phyloP scores from a whole-genome alignment of 2,113 vertebrate species.

The Origma solitaria region DNA sequence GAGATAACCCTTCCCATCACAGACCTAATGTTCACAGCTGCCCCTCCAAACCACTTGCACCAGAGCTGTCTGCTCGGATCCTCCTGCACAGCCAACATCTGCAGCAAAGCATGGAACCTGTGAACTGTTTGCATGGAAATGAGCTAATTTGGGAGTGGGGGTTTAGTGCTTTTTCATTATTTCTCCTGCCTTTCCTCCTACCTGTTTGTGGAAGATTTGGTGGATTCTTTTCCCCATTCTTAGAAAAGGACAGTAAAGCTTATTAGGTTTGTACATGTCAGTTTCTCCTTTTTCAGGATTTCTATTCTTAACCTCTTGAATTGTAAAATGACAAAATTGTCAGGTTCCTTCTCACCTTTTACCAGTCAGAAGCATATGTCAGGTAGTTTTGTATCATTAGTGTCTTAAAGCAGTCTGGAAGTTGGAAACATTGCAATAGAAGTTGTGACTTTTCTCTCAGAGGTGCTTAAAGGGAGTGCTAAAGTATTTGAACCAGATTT shows the following conservation, averaged over 20 bases:
- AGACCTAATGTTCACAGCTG: fast-evolving
- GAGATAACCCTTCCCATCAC: not conserved
- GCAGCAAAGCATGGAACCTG: not conserved
- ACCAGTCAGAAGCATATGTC: not conserved
- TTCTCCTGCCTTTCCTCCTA: not conserved
- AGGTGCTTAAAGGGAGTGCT: not conserved
- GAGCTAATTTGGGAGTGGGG: not conserved
- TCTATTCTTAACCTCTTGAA: constrained; percentile 3
- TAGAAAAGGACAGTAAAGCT: not conserved
- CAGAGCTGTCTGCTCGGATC: not conserved
- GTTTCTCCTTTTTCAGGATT: not conserved
- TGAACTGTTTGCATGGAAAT: not conserved
- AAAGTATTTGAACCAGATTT: not conserved
- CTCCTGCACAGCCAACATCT: not conserved
- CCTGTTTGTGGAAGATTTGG: not conserved
- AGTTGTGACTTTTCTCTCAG: not conserved
- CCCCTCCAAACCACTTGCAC: not conserved
- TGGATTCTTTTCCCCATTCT: not conserved
- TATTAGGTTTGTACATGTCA: not conserved
- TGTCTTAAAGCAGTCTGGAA: not conserved
- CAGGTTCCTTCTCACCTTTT: not conserved
- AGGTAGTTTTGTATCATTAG: not conserved
- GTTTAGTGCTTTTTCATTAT: not conserved
- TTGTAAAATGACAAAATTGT: not conserved
- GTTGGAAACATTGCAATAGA: not conserved